These are phyloP conservation scores for Hylaea fasciaria DNA, from an alignment of 2,888 invertebrate genomes.

Conservation along the genomic window DNA sequence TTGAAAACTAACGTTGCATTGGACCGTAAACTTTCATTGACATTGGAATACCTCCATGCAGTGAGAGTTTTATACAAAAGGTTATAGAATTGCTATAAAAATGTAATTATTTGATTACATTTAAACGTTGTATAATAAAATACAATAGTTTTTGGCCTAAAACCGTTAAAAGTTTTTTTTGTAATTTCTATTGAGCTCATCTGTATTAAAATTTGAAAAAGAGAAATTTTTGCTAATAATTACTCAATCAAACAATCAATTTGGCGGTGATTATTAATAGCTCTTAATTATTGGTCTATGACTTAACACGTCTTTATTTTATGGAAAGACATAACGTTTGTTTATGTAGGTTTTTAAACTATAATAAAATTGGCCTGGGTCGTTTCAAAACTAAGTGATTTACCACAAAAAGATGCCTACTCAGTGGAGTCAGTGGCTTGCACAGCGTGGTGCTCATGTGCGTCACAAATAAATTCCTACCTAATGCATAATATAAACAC, in stretches of 20 bases:
- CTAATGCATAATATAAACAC: no score
- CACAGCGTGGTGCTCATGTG: no score
- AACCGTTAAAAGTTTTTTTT: background rate
- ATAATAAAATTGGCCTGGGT: no score
- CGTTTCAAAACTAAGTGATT: no score
- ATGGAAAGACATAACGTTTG: constrained; percentile 6
- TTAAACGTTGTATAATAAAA: constrained; percentile 38
- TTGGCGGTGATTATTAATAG: background rate
- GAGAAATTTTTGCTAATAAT: background rate
- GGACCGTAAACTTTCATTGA: constrained; percentile 34
- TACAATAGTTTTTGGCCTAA: constrained; percentile 1
- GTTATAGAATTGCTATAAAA: constrained; percentile 32
- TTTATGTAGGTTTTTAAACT: constrained; percentile 6
- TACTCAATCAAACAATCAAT: background rate
- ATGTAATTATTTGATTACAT: constrained; percentile 36
- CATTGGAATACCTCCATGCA: constrained; percentile 24
- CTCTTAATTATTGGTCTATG: background rate
- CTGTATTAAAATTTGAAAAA: background rate
- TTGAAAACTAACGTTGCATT: constrained; percentile 14
- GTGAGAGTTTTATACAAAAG: constrained; percentile 38
- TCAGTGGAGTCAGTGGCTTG: no score
- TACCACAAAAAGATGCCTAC: no score
- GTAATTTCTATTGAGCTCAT: no score
- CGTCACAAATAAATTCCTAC: no score
- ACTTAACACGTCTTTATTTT: constrained; percentile 3